These are phyloP conservation scores for Altica lythri DNA, from an alignment of 2,888 invertebrate genomes.

Conservation along the genomic window DNA sequence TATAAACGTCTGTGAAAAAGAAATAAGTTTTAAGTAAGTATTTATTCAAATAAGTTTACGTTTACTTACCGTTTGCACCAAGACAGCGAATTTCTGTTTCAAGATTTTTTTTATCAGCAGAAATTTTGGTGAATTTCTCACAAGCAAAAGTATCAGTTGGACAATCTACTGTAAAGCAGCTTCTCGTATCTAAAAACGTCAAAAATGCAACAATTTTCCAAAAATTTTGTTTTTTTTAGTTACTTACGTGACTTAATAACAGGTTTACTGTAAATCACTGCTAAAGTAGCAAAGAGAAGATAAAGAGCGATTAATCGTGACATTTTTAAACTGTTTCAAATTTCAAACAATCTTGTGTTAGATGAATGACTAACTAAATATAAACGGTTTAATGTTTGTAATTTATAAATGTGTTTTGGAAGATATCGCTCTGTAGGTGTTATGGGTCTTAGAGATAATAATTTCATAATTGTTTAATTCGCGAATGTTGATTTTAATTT, in stretches of 20 bases:
- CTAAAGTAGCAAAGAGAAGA: background rate
- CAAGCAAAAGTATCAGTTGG: slow-evolving; percentile 27
- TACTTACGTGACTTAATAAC: slow-evolving; percentile 1
- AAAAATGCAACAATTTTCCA: background rate
- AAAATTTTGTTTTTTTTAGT: background rate
- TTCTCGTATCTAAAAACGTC: background rate
- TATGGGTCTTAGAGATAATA: slow-evolving; percentile 7
- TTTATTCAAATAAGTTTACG: too few relatives aligned
- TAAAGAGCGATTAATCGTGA: background rate
- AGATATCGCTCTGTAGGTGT: slow-evolving; percentile 11
- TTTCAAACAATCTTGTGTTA: background rate
- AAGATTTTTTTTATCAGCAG: slow-evolving; percentile 18
- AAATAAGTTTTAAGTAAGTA: too few relatives aligned
- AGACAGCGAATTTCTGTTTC: slow-evolving; percentile 19
- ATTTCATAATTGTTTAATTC: slow-evolving; percentile 7
- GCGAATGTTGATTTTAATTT: too few relatives aligned
- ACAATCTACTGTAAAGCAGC: slow-evolving; percentile 10
- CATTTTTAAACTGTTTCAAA: background rate
- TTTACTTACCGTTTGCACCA: too few relatives aligned
- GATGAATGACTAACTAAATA: background rate
- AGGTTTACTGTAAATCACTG: background rate
- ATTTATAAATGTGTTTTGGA: slow-evolving; percentile 11
- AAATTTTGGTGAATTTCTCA: slow-evolving; percentile 12
- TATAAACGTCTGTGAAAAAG: too few relatives aligned
- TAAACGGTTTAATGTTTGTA: slow-evolving; percentile 1